Evolutionary conservation across 1,140 invertebrate species (phyloP).

Genomic region (Drosophila serrata): DNA sequence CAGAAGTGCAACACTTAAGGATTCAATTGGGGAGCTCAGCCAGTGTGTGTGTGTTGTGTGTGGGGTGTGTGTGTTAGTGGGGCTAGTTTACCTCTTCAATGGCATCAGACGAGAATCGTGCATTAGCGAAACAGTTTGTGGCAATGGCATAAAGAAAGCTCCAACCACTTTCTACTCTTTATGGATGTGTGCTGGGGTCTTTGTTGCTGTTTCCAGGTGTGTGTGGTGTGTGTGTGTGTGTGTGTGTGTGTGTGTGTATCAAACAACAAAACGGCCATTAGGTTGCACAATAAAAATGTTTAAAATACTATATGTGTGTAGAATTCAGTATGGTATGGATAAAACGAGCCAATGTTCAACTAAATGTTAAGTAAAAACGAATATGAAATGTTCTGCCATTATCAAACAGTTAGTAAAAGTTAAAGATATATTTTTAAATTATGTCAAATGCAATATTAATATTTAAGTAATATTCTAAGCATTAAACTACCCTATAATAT

Average conservation of each 20-base stretch:
- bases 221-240: conserved; percentile 16
- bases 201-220: conserved; percentile 8
- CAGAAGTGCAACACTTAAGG: conserved; percentile 61
- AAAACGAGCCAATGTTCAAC: conserved; percentile 43
- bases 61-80: conserved; percentile 36
- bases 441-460: not conserved
- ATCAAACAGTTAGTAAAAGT: not conserved
- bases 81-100: conserved; percentile 77
- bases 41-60: conserved; percentile 10
- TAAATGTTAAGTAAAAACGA: not conserved
- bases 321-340: conserved; percentile 42
- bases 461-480: too few species aligned
- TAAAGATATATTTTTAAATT: too few species aligned
- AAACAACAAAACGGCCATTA: conserved; percentile 77
- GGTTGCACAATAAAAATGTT: conserved; percentile 78
- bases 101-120: conserved; percentile 64
- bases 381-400: conserved; percentile 16
- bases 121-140: conserved; percentile 76
- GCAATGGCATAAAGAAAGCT: conserved; percentile 68
- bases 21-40: conserved; percentile 71
- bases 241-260: conserved; percentile 26
- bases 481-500: not conserved
- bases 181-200: not conserved
- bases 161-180: not conserved
- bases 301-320: conserved; percentile 66